Percentiles rank a stretch among this genome's conserved stretches.
Evolutionary conservation across 1,140 invertebrate species (phyloP).

Genomic region (Matsumurasca onukii): DNA sequence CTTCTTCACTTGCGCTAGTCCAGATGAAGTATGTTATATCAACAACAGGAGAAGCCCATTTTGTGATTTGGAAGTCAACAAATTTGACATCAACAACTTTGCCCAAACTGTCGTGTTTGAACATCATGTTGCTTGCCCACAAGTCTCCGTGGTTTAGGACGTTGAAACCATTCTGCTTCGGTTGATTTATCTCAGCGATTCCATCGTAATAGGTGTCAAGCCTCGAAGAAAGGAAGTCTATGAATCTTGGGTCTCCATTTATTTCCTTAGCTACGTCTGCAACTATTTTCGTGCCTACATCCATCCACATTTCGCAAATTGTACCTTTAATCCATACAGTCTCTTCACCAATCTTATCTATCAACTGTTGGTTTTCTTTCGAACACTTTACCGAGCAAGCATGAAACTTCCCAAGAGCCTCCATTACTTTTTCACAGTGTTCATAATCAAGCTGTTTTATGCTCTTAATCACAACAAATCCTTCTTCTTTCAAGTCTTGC

Average conservation of each 20-base stretch:
- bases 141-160: conserved; percentile 65
- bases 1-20: conserved; percentile 48
- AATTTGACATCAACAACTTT: conserved; percentile 56
- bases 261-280: not conserved
- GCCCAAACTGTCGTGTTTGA: conserved; percentile 53
- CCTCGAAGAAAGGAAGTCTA: not conserved
- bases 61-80: conserved; percentile 62
- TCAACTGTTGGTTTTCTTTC: not conserved
- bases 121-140: conserved; percentile 68
- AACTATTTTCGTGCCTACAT: not conserved
- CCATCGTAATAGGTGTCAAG: not conserved
- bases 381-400: not conserved
- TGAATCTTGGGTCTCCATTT: not conserved
- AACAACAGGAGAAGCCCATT: conserved; percentile 52
- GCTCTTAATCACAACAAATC: not conserved
- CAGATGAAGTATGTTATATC: conserved; percentile 60
- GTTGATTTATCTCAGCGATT: not conserved
- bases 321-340: not conserved
- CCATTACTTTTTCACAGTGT: conserved; percentile 1
- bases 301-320: not conserved
- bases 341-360: not conserved
- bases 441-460: conserved; percentile 15
- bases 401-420: not conserved
- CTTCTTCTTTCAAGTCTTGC: conserved; percentile 12
- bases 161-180: conserved; percentile 47